Conservation (phyloP, 2,797 vertebrate genomes). For the Sebastes reedi region DNA sequence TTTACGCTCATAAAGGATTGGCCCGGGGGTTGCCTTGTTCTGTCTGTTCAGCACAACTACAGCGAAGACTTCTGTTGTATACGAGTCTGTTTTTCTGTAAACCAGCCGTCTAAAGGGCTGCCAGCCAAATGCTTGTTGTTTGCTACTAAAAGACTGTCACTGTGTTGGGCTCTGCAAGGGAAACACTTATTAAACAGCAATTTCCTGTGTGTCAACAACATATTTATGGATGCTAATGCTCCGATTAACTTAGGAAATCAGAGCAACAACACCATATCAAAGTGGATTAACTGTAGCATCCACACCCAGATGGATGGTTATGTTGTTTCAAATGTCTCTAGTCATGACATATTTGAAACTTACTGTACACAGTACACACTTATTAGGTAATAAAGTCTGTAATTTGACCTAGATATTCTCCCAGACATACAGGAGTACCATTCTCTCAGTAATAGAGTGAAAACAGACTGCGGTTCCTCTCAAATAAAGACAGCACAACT, state of each 20-base stretch:
- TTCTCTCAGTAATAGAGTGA: slow-evolving; percentile 9
- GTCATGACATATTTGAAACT: background rate
- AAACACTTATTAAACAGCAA: slow-evolving; percentile 2
- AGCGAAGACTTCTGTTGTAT: slow-evolving; percentile 2
- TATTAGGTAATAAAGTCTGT: background rate
- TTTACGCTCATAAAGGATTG: background rate
- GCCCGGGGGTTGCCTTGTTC: background rate
- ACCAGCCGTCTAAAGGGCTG: background rate
- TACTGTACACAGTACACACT: background rate
- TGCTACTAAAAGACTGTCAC: background rate
- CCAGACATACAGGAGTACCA: background rate
- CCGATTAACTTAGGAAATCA: background rate
- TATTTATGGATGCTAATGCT: background rate
- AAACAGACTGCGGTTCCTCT: slow-evolving; percentile 3
- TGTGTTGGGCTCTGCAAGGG: background rate
- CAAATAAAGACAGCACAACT: slow-evolving; percentile 60
- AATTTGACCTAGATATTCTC: slow-evolving; percentile 1
- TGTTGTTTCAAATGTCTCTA: background rate
- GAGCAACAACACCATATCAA: background rate
- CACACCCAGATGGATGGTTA: background rate
- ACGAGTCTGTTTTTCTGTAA: slow-evolving; percentile 5
- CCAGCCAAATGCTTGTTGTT: background rate
- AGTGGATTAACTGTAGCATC: background rate
- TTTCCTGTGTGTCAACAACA: background rate
- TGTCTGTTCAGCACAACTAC: background rate